phyloP scores from a whole-genome alignment of 2,113 vertebrate genomes.

The Orycteropus afer region DNA sequence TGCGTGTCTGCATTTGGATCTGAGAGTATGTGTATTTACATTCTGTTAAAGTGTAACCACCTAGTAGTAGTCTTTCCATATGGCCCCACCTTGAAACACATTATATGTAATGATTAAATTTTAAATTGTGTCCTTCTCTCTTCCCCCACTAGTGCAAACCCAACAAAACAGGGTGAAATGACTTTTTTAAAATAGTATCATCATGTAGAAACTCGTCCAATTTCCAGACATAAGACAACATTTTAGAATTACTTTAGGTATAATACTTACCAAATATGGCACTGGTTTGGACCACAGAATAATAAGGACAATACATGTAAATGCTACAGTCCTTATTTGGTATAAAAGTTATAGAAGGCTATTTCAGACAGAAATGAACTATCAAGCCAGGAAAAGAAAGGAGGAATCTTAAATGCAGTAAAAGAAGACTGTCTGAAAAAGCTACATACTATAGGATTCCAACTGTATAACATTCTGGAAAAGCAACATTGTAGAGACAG shows the following conservation, averaged over 20 bases:
- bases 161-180: background rate
- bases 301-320: background rate
- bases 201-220: background rate
- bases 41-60: constrained; percentile 29
- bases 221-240: background rate
- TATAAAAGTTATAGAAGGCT: background rate
- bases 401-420: background rate
- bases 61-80: background rate
- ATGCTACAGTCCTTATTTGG: background rate
- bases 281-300: background rate
- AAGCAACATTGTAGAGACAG: background rate
- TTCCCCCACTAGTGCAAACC: background rate
- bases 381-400: background rate
- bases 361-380: background rate
- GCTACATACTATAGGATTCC: background rate
- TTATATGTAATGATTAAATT: background rate
- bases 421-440: background rate
- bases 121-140: background rate
- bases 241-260: background rate
- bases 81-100: background rate
- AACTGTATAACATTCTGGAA: background rate
- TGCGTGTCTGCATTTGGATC: background rate
- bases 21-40: background rate
- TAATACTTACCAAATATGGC: background rate
- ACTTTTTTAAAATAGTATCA: background rate